Evolutionary conservation across 2,797 vertebrate species (phyloP), one percentile per base, ranked within the genome.

Genomic region (Coreius guichenoti): DNA sequence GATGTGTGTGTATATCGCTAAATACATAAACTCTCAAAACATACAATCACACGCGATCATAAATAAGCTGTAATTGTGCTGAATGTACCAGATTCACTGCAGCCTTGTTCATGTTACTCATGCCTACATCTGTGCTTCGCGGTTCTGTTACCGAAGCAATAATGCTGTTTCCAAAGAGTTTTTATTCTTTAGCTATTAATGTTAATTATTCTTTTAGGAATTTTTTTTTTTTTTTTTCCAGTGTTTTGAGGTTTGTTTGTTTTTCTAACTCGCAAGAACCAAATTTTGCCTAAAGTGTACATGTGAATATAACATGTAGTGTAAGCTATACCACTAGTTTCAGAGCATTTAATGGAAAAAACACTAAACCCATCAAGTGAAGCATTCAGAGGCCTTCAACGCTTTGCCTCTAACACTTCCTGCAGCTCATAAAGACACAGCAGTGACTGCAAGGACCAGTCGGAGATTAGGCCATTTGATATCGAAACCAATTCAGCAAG

Each of bases 111-210:
- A 31, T 81, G 45, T 69, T 87, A 77, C 69, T 51, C 68, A 84
- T 49, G 56, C 54, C 76, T 87, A 45, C 63, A 49, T 61, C 65
- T 80, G 73, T 84, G 85, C 83, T 80, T 85, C 79, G 81, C n/a
- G 72, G 31, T 86, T 88, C 84, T 67, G 76, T 87, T 73, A 80
- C 81, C 80, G 81, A 86, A 91, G 90, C 91, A 89, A 88, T 88
- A 89, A 90, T 87, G 89, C 90, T 88, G 87, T 89, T 90, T 91
- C 91, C 90, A 92, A 92, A 91, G 90, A 90, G 29, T 83, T 81
- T 81, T 74, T 82, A 11, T 81, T 85, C 63, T 68, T 83, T 82
- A 23, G 23, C 63, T 83, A 63, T 83, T 76, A 45, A 61, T 68
- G 39, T 80, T 87, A 67, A 21, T 88, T 45, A n/a, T 43, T 80